phyloP scores from a whole-genome alignment of 2,888 invertebrate species.

The Nemotelus nigrinus region DNA sequence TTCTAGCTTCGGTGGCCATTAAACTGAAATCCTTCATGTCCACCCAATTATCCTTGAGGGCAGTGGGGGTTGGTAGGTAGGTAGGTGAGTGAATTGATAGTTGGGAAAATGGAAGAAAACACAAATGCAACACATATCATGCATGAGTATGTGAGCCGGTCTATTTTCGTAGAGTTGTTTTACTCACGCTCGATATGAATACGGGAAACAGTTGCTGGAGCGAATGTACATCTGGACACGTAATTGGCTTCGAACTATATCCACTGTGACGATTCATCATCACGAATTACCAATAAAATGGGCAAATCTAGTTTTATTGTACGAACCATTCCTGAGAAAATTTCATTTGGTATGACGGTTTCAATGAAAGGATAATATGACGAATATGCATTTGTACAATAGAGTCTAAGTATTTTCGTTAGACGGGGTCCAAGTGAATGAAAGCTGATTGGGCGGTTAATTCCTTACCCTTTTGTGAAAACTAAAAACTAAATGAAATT shows the following conservation, averaged over 20 bases:
- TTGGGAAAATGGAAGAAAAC: background rate
- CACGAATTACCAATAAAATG: conserved; percentile 56
- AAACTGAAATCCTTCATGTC: too few relatives aligned
- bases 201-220: background rate
- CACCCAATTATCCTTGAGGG: too few relatives aligned
- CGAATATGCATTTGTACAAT: background rate
- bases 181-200: too few relatives aligned
- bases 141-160: too few relatives aligned
- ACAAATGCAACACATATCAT: background rate
- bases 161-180: too few relatives aligned
- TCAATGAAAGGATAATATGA: background rate
- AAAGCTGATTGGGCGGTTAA: too few relatives aligned
- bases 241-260: conserved; percentile 55
- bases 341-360: background rate
- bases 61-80: too few relatives aligned
- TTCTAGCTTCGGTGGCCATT: background rate
- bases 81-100: too few relatives aligned
- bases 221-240: conserved; percentile 54
- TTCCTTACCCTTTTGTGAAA: too few relatives aligned
- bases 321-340: conserved; percentile 20
- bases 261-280: conserved; percentile 55
- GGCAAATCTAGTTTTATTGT: conserved; percentile 48
- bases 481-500: too few relatives aligned
- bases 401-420: too few relatives aligned
- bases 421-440: conserved; percentile 45